Conservation (phyloP, 2,888 invertebrate species). For the Eupithecia vulgata region DNA sequence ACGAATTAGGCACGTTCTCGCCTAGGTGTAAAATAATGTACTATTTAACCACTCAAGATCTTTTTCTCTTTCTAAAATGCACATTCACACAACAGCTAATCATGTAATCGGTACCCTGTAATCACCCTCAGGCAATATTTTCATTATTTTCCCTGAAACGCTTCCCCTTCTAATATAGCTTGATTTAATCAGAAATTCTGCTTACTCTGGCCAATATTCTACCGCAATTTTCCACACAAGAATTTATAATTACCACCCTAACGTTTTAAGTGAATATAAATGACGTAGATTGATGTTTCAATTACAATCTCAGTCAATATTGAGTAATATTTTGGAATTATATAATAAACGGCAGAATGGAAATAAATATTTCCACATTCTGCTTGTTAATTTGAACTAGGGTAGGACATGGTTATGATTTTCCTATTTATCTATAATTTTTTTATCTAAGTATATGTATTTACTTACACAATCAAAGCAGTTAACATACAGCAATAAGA, state of each 20-base stretch:
- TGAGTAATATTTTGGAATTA: background rate
- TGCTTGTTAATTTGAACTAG: background rate
- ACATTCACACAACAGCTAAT: slow-evolving; percentile 46
- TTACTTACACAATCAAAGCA: too few relatives aligned
- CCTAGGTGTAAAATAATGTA: too few relatives aligned
- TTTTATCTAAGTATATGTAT: too few relatives aligned
- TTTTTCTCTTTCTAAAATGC: background rate
- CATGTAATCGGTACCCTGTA: slow-evolving; percentile 55
- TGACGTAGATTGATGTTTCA: slow-evolving; percentile 45
- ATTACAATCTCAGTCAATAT: slow-evolving; percentile 32
- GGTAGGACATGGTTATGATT: background rate
- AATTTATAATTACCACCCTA: slow-evolving; percentile 66
- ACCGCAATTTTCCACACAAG: slow-evolving; percentile 68
- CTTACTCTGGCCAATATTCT: slow-evolving; percentile 64
- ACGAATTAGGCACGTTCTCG: too few relatives aligned
- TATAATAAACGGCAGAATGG: background rate
- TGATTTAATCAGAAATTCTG: slow-evolving; percentile 78
- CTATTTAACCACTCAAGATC: background rate
- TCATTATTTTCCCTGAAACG: slow-evolving; percentile 75
- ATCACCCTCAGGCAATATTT: slow-evolving; percentile 68
- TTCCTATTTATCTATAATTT: background rate
- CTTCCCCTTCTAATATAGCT: slow-evolving; percentile 75
- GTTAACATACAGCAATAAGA: background rate
- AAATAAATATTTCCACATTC: background rate
- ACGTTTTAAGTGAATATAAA: slow-evolving; percentile 51